Evolutionary conservation across 2,797 vertebrate species (phyloP), one percentile per base, ranked within the genome.

Genomic region (Cetoscarus ocellatus): DNA sequence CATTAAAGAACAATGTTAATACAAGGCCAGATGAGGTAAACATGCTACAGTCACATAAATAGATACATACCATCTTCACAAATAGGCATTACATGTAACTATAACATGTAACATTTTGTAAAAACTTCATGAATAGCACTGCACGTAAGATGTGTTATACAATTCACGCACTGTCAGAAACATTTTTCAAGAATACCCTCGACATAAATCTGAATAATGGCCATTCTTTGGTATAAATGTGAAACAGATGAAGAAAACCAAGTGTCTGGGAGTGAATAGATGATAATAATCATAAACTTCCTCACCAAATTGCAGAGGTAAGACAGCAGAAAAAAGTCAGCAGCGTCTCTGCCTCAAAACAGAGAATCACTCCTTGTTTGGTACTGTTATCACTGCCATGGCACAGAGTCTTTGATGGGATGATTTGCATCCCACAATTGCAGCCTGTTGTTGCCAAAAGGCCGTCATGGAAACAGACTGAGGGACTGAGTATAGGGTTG

Each of bases 341-440:
- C 4, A 40, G 10, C 48, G 51, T 12, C 27, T 71, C 55, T 38
- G 14, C 0, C 2, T 18, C 54, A 53, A 52, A 64, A 35, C n/a
- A 42, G 59, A 48, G 45, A 45, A 12, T 14, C 47, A 47, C 45
- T 35, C 7, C n/a, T 47, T 45, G 19, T 27, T 27, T 27, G 27
- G 27, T 27, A 15, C 50, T 74, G 35, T 59, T 54, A 73, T 80
- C 54, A 61, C 36, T 35, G 15, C 5, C 18, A 47, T 34, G 49
- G 52, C 27, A 56, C 47, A 73, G 15, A 59, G 58, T 42, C 55
- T 77, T 78, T 80, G 63, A 75, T 71, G 50, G 64, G 40, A 51
- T 59, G n/a, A 75, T 82, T 73, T 83, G 42, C 61, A 74, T 73
- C 65, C 61, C 52, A 55, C 80, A 88, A 78, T 87, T 78, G 59